Conservation (phyloP, 2,797 vertebrate species). For the Amazona ochrocephala region DNA sequence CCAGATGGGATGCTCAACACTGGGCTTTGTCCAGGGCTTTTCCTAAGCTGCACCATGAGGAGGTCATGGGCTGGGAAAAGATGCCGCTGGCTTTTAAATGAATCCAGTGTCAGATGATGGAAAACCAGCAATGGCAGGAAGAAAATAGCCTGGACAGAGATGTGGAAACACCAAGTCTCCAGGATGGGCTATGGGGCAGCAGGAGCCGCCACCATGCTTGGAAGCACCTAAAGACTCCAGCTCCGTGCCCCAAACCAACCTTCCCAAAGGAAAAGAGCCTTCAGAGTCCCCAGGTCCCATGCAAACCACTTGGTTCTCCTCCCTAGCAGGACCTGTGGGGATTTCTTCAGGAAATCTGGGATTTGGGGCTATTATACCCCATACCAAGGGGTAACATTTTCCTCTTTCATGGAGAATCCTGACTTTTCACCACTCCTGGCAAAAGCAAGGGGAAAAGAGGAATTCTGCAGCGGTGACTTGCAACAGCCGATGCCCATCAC, state of each 20-base stretch:
- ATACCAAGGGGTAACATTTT: background rate
- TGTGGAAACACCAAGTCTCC: fast-evolving
- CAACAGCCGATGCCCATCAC: fast-evolving
- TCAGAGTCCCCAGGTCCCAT: fast-evolving
- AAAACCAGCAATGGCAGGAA: background rate
- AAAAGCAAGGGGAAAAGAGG: background rate
- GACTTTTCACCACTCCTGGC: fast-evolving
- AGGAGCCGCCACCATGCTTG: fast-evolving
- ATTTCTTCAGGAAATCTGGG: fast-evolving
- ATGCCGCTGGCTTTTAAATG: background rate
- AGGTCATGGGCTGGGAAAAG: fast-evolving
- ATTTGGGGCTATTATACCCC: fast-evolving
- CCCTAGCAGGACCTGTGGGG: fast-evolving
- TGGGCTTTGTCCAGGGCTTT: background rate
- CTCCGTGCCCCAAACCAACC: background rate
- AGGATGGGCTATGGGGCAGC: background rate
- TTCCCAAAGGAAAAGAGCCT: background rate
- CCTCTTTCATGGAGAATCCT: background rate
- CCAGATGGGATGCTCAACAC: fast-evolving
- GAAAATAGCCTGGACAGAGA: background rate
- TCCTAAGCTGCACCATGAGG: fast-evolving
- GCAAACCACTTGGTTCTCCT: background rate
- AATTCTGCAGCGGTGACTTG: background rate
- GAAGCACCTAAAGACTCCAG: background rate
- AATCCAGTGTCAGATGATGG: background rate